Percentiles rank a stretch among this genome's conserved stretches.
Conservation (phyloP, 2,113 vertebrate genomes). For the Sigmodon hispidus region DNA sequence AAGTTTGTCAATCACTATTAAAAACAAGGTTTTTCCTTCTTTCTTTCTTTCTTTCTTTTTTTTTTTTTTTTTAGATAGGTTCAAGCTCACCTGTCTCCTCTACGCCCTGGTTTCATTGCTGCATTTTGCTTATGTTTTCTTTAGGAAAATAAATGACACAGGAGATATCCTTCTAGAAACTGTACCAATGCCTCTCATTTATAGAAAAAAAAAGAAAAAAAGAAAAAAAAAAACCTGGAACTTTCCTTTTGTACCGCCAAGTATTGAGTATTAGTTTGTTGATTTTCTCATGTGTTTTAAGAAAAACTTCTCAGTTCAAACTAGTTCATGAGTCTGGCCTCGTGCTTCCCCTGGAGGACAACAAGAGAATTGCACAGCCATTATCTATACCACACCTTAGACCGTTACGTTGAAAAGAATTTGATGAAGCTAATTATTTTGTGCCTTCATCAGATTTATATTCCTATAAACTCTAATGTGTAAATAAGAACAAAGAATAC, state of each 20-base stretch:
- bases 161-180: background rate
- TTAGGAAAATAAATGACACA: background rate
- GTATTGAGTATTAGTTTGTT: background rate
- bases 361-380: background rate
- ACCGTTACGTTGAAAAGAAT: conserved; percentile 37
- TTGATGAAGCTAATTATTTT: background rate
- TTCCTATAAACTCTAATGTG: background rate
- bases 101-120: background rate
- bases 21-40: too few species aligned
- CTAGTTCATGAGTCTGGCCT: background rate
- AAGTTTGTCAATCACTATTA: background rate
- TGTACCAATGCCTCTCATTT: background rate
- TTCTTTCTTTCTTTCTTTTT: too few species aligned
- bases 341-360: background rate
- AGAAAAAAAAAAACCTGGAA: background rate
- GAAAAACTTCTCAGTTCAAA: background rate
- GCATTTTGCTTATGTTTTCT: background rate
- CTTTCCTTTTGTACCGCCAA: background rate
- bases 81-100: background rate
- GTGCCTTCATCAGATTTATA: background rate
- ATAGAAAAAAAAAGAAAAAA: conserved; percentile 21
- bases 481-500: background rate
- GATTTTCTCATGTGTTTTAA: conserved; percentile 39
- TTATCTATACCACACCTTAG: background rate
- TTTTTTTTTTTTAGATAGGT: background rate